A percentile compares a stretch with the other conserved stretches of the same genome.
phyloP scores from a whole-genome alignment of 1,140 invertebrate species.

The Octopus bimaculoides region DNA sequence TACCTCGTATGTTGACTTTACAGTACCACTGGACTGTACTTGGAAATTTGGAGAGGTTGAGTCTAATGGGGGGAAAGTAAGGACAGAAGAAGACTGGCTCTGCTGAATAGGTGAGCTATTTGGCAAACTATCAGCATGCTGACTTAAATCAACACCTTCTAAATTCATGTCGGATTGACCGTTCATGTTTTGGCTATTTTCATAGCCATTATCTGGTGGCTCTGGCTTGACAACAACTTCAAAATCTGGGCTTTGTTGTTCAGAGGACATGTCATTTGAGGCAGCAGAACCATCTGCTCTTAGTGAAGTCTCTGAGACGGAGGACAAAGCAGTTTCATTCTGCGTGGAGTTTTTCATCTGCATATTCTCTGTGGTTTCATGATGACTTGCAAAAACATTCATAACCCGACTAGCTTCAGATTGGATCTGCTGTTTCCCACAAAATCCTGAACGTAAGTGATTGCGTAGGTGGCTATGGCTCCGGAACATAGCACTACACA shows the following conservation, averaged over 20 bases:
- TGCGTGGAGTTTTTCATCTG: background rate
- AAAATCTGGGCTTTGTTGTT: background rate
- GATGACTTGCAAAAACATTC: constrained; percentile 1
- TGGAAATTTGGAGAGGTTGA: constrained; percentile 6
- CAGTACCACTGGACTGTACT: constrained; percentile 1
- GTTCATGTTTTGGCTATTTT: background rate
- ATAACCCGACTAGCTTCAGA: constrained; percentile 2
- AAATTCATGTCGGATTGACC: constrained; percentile 3
- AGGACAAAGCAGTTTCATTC: background rate
- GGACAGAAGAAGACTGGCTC: background rate
- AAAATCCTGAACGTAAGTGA: constrained; percentile 8
- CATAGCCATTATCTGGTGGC: constrained; percentile 11
- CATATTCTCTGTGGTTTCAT: background rate
- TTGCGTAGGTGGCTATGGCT: constrained; percentile 6
- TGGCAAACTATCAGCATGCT: constrained; percentile 10
- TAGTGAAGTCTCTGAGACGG: background rate
- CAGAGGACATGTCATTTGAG: background rate
- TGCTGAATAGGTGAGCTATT: background rate
- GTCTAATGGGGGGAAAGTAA: constrained; percentile 5
- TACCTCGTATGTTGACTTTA: constrained; percentile 5
- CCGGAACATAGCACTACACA: constrained; percentile 9
- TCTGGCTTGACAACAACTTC: background rate
- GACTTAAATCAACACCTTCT: constrained; percentile 2
- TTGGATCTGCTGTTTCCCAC: constrained; percentile 3
- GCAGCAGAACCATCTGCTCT: background rate